Conservation (phyloP, 2,888 invertebrate species). For the Melipona beecheii region DNA sequence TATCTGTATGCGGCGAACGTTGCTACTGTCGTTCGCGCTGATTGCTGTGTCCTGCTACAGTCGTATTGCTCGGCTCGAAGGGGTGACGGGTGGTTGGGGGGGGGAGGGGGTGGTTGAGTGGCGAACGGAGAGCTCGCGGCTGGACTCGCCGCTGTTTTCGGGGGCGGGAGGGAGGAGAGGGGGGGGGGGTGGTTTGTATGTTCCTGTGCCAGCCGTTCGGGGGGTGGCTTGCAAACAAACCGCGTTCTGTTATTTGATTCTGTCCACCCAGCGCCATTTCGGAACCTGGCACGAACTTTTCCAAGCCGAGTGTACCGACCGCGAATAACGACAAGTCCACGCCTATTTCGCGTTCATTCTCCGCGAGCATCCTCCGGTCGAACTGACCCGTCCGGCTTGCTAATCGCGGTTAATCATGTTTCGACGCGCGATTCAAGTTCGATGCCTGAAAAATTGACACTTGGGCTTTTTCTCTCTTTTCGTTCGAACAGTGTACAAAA, state of each 20-base stretch:
- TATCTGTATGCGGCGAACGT: slow-evolving; percentile 73
- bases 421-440: no score
- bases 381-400: not conserved
- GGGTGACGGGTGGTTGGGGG: slow-evolving; percentile 39
- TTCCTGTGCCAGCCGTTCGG: slow-evolving; percentile 66
- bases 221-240: slow-evolving; percentile 80
- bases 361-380: slow-evolving; percentile 11
- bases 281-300: slow-evolving; percentile 63
- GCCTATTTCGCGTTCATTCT: slow-evolving; percentile 41
- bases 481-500: no score
- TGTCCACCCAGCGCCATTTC: slow-evolving; percentile 67
- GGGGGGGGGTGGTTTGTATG: slow-evolving; percentile 64
- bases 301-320: slow-evolving; percentile 48
- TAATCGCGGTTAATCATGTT: slow-evolving; percentile 19
- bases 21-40: slow-evolving; percentile 71
- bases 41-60: slow-evolving; percentile 74
- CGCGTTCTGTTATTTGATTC: slow-evolving; percentile 80
- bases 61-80: slow-evolving; percentile 62
- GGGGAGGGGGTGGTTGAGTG: slow-evolving; percentile 18
- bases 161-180: slow-evolving; percentile 33
- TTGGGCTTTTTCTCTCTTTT: no score
- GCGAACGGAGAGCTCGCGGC: slow-evolving; percentile 36
- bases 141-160: slow-evolving; percentile 60
- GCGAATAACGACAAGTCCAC: slow-evolving; percentile 55
- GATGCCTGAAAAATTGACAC: no score